Evolutionary conservation across 2,113 vertebrate species (phyloP), one percentile per base, ranked within the genome.

Genomic region (Eulacestoma nigropectus): DNA sequence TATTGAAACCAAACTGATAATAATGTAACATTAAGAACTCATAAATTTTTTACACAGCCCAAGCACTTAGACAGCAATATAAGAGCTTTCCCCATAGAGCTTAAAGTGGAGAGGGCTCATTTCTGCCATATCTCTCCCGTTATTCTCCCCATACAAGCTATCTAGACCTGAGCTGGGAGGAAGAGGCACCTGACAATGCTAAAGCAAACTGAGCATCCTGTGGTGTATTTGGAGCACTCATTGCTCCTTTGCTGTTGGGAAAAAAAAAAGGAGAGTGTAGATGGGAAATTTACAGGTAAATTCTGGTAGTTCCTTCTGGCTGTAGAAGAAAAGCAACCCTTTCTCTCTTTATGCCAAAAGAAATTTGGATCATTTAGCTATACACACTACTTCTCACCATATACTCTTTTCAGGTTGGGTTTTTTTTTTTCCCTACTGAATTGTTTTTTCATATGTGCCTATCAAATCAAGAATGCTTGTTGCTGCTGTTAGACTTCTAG

Each of bases 1-100:
- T 60, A 80, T 25, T 37, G 37, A 88, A 83, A n/a, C 19, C 63
- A 91, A 68, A 62, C 17, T 74, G 10, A 16, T n/a, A 57, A 53
- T 32, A 49, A 90, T 3, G 22, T 29, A 62, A 57, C 19, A 70
- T 74, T 62, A 57, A 82, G 60, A 39, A 70, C 16, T 59, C 17
- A 25, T 20, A 12, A 11, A 11, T 32, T 62, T 73, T 52, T 84
- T 53, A 69, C 13, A n/a, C 1, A 62, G 57, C 17, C 22, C 0
- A 0, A 67, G 42, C 19, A 68, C 15, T 67, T 19, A 17, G 1
- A 44, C 6, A 70, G 37, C 55, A 73, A 49, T 22, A 0, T 9
- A 49, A 67, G 60, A 63, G 23, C 23, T 35, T 46, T 68, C 23
- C 30, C 39, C 9, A 2, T 7, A 13, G 0, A 8, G 5, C 30